phyloP scores from a whole-genome alignment of 2,113 vertebrate genomes.

The Alectura lathami region DNA sequence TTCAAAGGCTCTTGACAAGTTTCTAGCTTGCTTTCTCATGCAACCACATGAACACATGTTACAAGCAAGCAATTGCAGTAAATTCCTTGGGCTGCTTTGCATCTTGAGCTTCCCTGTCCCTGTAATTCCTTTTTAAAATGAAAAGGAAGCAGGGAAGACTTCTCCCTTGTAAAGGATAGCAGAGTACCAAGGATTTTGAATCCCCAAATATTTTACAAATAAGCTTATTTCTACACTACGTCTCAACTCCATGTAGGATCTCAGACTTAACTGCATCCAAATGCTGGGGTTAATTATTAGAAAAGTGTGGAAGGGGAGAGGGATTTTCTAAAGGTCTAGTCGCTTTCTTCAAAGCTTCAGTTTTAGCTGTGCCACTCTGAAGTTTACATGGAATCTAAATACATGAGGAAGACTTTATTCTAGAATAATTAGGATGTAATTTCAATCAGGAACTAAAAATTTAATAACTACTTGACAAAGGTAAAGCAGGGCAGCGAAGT shows the following conservation, averaged over 20 bases:
- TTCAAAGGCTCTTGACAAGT: not conserved
- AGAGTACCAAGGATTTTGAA: not conserved
- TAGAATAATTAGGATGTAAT: conserved; percentile 54
- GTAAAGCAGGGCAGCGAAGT: conserved; percentile 43
- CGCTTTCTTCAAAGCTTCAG: conserved; percentile 47
- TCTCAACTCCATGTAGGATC: not conserved
- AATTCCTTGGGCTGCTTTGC: conserved; percentile 30
- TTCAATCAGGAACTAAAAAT: conserved; percentile 48
- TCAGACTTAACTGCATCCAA: not conserved
- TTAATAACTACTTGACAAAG: conserved; percentile 48
- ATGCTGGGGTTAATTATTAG: conserved; percentile 28
- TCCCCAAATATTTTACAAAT: conserved; percentile 13
- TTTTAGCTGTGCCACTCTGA: conserved; percentile 29
- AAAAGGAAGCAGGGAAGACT: conserved; percentile 4
- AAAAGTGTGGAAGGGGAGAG: conserved; percentile 11
- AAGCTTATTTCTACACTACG: not conserved
- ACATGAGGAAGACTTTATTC: conserved; percentile 50
- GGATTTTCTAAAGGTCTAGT: conserved; percentile 36
- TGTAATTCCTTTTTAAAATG: not conserved
- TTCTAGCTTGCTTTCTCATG: too few species aligned
- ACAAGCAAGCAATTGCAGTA: not conserved
- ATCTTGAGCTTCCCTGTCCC: not conserved
- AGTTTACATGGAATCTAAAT: conserved; percentile 49
- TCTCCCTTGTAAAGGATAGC: not conserved
- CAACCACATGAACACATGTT: not conserved